These are phyloP conservation scores for Cactoblastis cactorum DNA, from an alignment of 2,888 invertebrate genomes.

Conservation along the genomic window DNA sequence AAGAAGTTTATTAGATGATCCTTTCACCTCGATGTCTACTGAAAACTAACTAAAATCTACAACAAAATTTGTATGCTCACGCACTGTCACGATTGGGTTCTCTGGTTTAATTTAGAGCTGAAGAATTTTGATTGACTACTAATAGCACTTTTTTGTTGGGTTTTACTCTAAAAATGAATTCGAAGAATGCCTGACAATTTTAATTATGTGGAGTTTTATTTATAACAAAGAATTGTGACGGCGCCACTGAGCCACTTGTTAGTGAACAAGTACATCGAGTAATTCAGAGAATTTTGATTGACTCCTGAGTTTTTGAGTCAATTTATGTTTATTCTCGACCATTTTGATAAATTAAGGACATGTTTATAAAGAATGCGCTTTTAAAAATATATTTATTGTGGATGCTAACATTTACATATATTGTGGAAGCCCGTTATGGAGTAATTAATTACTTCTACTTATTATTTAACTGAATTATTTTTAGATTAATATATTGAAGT, in stretches of 20 bases:
- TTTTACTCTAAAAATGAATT: constrained; percentile 8
- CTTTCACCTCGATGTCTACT: not conserved
- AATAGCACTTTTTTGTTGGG: constrained; percentile 3
- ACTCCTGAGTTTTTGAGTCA: constrained; percentile 2
- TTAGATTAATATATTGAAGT: too few species aligned
- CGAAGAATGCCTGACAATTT: constrained; percentile 10
- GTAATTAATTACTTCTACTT: too few species aligned
- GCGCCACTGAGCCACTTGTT: constrained; percentile 8
- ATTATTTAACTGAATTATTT: too few species aligned
- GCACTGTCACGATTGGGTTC: constrained; percentile 10
- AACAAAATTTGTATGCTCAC: constrained; percentile 16
- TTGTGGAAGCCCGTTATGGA: not conserved
- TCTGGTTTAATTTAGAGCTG: constrained; percentile 6
- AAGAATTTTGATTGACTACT: constrained; percentile 12
- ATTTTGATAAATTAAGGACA: constrained; percentile 3
- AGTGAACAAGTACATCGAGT: not conserved
- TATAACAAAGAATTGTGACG: constrained; percentile 4
- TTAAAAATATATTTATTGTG: not conserved
- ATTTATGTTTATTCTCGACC: not conserved
- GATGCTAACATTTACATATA: not conserved
- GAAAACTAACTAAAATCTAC: not conserved
- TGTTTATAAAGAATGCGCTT: not conserved
- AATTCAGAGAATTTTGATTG: constrained; percentile 11
- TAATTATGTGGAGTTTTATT: constrained; percentile 10
- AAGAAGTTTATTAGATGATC: not conserved